Conservation (phyloP, 2,888 invertebrate genomes). For the Caradrina kadenii region DNA sequence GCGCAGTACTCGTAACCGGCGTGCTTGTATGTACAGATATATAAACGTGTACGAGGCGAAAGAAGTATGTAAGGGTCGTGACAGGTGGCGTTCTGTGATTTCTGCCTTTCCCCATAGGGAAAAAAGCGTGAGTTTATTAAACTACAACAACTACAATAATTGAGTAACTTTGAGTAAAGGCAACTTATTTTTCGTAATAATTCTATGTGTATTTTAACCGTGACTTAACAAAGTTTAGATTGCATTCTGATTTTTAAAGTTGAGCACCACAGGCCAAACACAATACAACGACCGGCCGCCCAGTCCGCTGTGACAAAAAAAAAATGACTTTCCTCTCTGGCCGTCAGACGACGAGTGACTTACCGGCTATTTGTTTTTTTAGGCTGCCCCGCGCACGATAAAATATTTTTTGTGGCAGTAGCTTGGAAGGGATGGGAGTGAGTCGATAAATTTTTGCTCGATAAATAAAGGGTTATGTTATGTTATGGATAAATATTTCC, state of each 20-base stretch:
- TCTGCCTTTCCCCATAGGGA: no score
- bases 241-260: constrained; percentile 38
- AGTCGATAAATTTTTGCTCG: constrained; percentile 68
- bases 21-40: no score
- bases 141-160: no score
- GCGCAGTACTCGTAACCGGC: no score
- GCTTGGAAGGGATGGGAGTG: constrained; percentile 72
- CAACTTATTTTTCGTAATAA: no score
- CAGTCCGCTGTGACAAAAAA: constrained; percentile 87
- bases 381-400: constrained; percentile 88
- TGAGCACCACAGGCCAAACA: constrained; percentile 69
- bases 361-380: constrained; percentile 89
- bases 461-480: constrained; percentile 36
- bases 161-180: no score
- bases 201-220: no score
- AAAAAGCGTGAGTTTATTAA: no score
- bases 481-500: not conserved
- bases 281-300: constrained; percentile 79
- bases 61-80: no score
- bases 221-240: not conserved
- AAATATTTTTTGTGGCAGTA: constrained; percentile 90
- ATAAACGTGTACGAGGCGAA: no score
- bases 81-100: no score
- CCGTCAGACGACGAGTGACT: constrained; percentile 86
- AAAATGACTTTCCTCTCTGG: constrained; percentile 82